These are phyloP conservation scores for Pelusios castaneus DNA, from an alignment of 2,113 vertebrate genomes.

Conservation along the genomic window DNA sequence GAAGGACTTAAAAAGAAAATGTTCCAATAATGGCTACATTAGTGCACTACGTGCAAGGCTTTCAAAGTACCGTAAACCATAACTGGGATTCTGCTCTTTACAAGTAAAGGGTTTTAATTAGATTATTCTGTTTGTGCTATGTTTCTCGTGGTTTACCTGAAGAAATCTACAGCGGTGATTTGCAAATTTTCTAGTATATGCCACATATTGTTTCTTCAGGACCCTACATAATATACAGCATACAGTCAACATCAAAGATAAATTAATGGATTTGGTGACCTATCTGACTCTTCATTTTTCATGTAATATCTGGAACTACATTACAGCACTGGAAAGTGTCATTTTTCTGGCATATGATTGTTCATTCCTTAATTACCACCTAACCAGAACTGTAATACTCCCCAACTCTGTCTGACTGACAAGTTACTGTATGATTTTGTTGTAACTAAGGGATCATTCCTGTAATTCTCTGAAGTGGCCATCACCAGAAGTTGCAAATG, in stretches of 20 bases:
- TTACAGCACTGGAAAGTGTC: neutral
- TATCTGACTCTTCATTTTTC: neutral
- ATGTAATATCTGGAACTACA: neutral
- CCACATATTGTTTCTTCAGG: neutral
- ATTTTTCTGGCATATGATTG: neutral
- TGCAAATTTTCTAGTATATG: rapidly evolving
- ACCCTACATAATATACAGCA: neutral
- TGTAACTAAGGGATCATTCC: too few species aligned
- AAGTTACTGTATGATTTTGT: neutral
- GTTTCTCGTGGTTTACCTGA: neutral
- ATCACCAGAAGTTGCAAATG: neutral
- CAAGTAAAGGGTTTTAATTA: neutral
- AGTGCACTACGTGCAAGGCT: neutral
- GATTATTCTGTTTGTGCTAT: neutral
- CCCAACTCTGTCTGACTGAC: neutral
- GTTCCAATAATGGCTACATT: neutral
- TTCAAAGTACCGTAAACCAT: neutral
- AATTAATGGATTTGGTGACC: neutral
- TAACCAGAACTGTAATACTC: neutral
- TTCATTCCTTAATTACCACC: neutral
- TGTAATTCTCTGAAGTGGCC: too few species aligned
- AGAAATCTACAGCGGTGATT: neutral
- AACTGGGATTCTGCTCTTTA: neutral
- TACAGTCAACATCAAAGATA: neutral
- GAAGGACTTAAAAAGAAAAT: neutral